Base-by-base conservation (phyloP, 2,888 invertebrate species). In the Sepiola atlantica region DNA sequence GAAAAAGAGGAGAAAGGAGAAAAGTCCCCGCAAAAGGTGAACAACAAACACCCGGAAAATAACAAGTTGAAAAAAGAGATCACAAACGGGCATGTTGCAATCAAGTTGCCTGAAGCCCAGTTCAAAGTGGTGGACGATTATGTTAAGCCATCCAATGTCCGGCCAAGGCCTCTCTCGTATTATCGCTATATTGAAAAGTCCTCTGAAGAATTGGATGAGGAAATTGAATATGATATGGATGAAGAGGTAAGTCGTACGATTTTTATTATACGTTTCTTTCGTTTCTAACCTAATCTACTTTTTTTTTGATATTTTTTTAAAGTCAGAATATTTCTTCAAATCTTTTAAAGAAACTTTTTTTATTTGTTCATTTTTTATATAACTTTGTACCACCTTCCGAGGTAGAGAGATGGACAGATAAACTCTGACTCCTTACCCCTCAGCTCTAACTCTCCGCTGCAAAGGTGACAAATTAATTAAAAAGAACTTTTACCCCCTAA, bases 171-270 rank as follows among this genome's bases (percentile, higher is more conserved):
- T 0, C 98, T 98, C 97, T 98, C 99, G 0, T 99, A 99, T 95
- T 97, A 98, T 96, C 98, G 99, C 95, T 99, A 99, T 97, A 99
- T 99, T 97, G 99, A 99, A 97, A 99, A 99, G 96, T 98, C 99
- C 20, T 98, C 98, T 0, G 99, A 99, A 97, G 99, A 99, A 97
- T 97, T 99, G 55, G 99, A 99, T 97, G 99, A 99, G 94, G 99
- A 98, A 96, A 98, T 98, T 0, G 99, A 99, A 97, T 99, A 99
- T 98, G 99, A 99, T 97, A 98, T 99, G 96, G 99, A 99, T 97
- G 99, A 99, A 97, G 99, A 99, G 97, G 98, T 98, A 95, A 95
- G 94, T 90, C 35, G 20, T 77, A n/a, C 4, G n/a, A n/a, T n/a
- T n/a, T n/a, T n/a, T 14, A 14, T 77, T n/a, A 1, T 77, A 28